Percentiles rank a stretch among this genome's conserved stretches.
Evolutionary conservation across 2,888 invertebrate genomes (phyloP).

Genomic region (Halictus quadricinctus): DNA sequence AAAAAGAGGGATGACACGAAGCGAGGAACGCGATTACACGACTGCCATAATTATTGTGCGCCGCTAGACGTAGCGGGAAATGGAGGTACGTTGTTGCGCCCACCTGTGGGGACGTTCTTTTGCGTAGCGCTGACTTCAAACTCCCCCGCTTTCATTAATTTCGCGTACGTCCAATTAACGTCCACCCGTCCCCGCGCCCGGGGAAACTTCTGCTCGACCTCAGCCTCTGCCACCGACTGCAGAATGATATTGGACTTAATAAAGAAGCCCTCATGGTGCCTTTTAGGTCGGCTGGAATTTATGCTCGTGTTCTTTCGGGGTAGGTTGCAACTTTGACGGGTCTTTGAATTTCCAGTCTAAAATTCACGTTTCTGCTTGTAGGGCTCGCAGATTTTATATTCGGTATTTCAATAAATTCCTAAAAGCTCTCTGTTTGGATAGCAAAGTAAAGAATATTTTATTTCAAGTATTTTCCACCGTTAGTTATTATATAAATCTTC

Average conservation of each 20-base stretch:
- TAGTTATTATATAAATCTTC: no score
- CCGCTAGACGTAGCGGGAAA: conserved; percentile 48
- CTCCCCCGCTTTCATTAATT: conserved; percentile 56
- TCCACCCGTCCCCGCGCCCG: background rate
- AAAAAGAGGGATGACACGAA: conserved; percentile 47
- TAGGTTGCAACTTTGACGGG: background rate
- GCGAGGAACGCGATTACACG: conserved; percentile 54
- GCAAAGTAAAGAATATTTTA: background rate
- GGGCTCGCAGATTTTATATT: no score
- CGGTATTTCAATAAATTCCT: no score
- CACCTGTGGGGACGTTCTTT: conserved; percentile 28
- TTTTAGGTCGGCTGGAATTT: background rate
- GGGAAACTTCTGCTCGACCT: conserved; percentile 1
- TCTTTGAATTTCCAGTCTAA: background rate
- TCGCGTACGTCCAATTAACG: conserved; percentile 54
- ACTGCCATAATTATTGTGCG: conserved; percentile 63
- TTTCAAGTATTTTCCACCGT: background rate
- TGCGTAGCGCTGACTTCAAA: conserved; percentile 35
- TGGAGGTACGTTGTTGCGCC: conserved; percentile 21
- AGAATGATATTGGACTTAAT: conserved; percentile 25
- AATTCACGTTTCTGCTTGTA: background rate
- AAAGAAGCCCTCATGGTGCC: conserved; percentile 8
- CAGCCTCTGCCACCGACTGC: background rate
- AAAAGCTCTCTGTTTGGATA: background rate
- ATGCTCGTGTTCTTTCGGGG: background rate